Base-by-base conservation (phyloP, 2,113 vertebrate genomes). In the Takifugu bimaculatus region DNA sequence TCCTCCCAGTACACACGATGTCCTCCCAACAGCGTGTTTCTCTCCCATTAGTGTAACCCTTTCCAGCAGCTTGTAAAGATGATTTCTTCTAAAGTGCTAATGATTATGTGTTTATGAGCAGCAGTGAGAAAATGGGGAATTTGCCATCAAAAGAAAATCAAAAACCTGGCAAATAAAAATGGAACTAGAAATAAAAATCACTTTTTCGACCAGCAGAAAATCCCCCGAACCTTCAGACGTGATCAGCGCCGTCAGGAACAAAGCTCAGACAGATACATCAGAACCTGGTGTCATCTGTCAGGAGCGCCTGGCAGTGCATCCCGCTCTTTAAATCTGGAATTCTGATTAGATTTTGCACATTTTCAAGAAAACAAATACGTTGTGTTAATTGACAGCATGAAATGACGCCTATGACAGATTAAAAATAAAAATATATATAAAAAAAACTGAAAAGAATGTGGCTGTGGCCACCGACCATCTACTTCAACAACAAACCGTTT, bases 21-120 rank as follows among this genome's bases (percentile, higher is more conserved):
- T 54, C 72, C 50, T 61, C 78, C 74, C 68, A 75, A 79, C 69
- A 73, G 13, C 4, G 13, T 29, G 5, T 32, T 54, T 53, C 32
- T 53, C 57, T 68, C 50, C 62, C 54, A 75, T 57, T 20, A 25
- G 59, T 53, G 26, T 28, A 50, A 26, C 39, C 67, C 64, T 74
- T 83, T 70, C 70, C 80, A 79, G 44, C 20, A 20, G 20, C 20
- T 20, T 20, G 20, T 20, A 20, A 20, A 20, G 20, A 20, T 20
- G 20, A 20, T 67, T 65, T 60, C 68, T 55, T 75, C 77, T 89
- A 90, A 91, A 90, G 88, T 91, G 87, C 87, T 78, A 78, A 68
- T 82, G 63, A 82, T 65, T 70, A 67, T 66, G 49, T 55, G 77
- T 73, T n/a, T 65, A 74, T 61, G 75, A 75, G 62, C 60, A 85